Evolutionary conservation across 1,140 invertebrate species (phyloP).

Genomic region (Chironomus tepperi): DNA sequence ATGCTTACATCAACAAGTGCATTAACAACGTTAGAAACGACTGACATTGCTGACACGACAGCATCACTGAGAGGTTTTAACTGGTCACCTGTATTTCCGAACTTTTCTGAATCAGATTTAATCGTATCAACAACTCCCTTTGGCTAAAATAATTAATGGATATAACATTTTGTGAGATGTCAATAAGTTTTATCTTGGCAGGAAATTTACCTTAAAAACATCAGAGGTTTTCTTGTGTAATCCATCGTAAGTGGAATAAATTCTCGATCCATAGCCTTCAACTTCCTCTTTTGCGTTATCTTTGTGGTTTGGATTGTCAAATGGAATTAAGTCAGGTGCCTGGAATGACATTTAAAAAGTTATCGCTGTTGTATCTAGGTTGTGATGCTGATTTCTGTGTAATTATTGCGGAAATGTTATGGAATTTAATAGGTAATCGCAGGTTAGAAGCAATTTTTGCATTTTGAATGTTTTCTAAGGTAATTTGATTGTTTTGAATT

Average conservation of each 20-base stretch:
- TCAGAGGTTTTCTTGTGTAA: conserved; percentile 35
- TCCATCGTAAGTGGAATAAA: conserved; percentile 34
- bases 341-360: background rate
- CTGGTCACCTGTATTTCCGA: conserved; percentile 48
- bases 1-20: conserved; percentile 43
- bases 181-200: too few relatives aligned
- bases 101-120: conserved; percentile 47
- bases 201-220: conserved; percentile 32
- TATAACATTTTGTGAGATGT: too few relatives aligned
- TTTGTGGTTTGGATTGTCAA: background rate
- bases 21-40: conserved; percentile 47
- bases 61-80: conserved; percentile 43
- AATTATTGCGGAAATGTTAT: background rate
- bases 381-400: too few relatives aligned
- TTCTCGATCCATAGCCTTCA: conserved; percentile 36
- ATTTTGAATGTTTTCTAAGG: too few relatives aligned
- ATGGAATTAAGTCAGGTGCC: background rate
- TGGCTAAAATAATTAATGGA: conserved; percentile 35
- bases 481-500: too few relatives aligned
- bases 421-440: too few relatives aligned
- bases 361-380: too few relatives aligned
- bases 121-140: conserved; percentile 48
- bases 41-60: conserved; percentile 46
- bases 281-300: conserved; percentile 37
- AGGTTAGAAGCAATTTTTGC: too few relatives aligned